Evolutionary conservation across 2,113 vertebrate genomes (phyloP).

Genomic region (Puma concolor): DNA sequence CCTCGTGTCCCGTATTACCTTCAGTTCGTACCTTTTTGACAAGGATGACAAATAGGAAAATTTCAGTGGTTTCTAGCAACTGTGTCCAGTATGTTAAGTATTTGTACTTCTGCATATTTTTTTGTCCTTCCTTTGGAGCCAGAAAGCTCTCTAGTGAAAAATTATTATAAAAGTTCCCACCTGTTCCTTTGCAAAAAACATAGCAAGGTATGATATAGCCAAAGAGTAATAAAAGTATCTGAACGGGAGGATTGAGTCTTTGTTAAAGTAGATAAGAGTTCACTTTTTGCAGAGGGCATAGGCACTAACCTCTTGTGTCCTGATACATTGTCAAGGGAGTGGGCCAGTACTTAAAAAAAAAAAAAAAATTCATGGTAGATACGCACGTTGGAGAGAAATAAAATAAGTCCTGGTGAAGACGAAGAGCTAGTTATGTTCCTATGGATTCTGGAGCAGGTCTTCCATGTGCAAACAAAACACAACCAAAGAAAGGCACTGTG

Average conservation of each 20-base stretch:
- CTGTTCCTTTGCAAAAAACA: background rate
- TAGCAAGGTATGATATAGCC: background rate
- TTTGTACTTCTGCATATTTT: background rate
- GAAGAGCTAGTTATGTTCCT: background rate
- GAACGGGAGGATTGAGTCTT: background rate
- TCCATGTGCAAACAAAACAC: background rate
- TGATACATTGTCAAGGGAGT: background rate
- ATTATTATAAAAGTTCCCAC: background rate
- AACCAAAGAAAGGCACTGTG: background rate
- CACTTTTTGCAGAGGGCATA: background rate
- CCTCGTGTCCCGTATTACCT: background rate
- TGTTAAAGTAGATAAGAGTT: conserved; percentile 10
- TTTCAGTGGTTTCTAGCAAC: background rate
- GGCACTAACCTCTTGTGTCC: background rate
- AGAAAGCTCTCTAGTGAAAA: background rate
- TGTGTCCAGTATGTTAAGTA: background rate
- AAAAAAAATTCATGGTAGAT: background rate
- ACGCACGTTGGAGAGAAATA: background rate
- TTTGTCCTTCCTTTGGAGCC: background rate
- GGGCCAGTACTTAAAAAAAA: background rate
- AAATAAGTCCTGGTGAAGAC: background rate
- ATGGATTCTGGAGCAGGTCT: background rate
- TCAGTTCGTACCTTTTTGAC: background rate
- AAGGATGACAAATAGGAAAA: no score
- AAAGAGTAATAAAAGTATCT: background rate